Percentiles rank a stretch among this genome's conserved stretches.
Evolutionary conservation across 2,888 invertebrate species (phyloP).

Genomic region (Melipona bicolor): DNA sequence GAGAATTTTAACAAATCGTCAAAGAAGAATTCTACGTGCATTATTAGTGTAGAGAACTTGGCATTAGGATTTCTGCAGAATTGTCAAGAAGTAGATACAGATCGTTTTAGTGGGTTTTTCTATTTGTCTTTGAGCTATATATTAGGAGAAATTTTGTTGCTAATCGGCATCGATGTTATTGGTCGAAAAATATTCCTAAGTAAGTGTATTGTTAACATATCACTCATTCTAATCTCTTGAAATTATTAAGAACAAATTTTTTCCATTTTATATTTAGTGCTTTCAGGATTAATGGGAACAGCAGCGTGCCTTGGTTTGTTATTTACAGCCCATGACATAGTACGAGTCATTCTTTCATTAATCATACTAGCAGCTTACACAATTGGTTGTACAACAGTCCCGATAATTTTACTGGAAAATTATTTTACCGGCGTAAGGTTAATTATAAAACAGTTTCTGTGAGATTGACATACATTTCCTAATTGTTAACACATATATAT

Average conservation of each 20-base stretch:
- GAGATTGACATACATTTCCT: not conserved
- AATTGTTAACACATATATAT: not conserved
- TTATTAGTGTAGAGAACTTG: conserved; percentile 59
- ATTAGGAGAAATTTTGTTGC: conserved; percentile 71
- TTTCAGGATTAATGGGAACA: conserved; percentile 69
- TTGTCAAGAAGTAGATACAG: conserved; percentile 67
- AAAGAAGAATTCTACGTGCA: conserved; percentile 55
- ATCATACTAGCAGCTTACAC: conserved; percentile 71
- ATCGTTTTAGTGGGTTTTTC: conserved; percentile 63
- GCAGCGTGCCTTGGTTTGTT: conserved; percentile 59
- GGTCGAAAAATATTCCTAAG: conserved; percentile 69
- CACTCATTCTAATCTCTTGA: not conserved
- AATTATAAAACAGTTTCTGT: conserved; percentile 20
- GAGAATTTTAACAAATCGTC: conserved; percentile 10
- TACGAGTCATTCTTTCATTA: conserved; percentile 57
- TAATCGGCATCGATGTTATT: conserved; percentile 67
- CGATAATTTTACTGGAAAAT: conserved; percentile 71
- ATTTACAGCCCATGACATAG: conserved; percentile 49
- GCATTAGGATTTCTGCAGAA: conserved; percentile 62
- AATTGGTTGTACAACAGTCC: conserved; percentile 66
- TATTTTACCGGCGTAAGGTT: conserved; percentile 76
- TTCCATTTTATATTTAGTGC: conserved; percentile 31
- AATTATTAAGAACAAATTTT: not conserved
- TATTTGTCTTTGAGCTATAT: conserved; percentile 72
- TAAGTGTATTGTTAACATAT: conserved; percentile 5